Evolutionary conservation across 1,140 invertebrate genomes (phyloP).

Genomic region (Centruroides sculpturatus): DNA sequence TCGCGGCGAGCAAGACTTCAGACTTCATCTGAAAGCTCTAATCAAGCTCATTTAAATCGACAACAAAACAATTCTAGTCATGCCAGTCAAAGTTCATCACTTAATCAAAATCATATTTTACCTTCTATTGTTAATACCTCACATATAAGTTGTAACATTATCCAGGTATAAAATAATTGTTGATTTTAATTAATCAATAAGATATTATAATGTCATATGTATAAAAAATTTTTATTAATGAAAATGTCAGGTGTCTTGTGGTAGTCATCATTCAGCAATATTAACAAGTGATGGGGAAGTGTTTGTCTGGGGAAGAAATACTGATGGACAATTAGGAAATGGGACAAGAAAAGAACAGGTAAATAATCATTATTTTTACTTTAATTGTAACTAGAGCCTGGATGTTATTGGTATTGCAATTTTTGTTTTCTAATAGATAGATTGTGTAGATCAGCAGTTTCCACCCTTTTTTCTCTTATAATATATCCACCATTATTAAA

Average conservation of each 20-base stretch:
- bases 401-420: too few relatives aligned
- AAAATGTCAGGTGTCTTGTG: slow-evolving; percentile 25
- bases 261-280: slow-evolving; percentile 50
- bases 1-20: slow-evolving; percentile 41
- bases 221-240: too few relatives aligned
- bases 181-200: too few relatives aligned
- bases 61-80: too few relatives aligned
- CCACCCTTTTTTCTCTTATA: too few relatives aligned
- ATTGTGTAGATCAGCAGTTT: too few relatives aligned
- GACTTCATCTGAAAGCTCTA: neutral
- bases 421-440: too few relatives aligned
- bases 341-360: slow-evolving; percentile 36
- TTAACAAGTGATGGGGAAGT: slow-evolving; percentile 45
- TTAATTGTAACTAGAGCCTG: too few relatives aligned
- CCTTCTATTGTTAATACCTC: slow-evolving; percentile 11
- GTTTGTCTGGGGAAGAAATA: slow-evolving; percentile 52
- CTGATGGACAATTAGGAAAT: slow-evolving; percentile 52
- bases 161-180: neutral
- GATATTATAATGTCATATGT: too few relatives aligned
- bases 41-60: neutral
- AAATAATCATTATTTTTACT: too few relatives aligned
- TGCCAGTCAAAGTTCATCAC: neutral
- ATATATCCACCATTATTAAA: too few relatives aligned
- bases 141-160: neutral
- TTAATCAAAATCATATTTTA: slow-evolving; percentile 10